Percentiles rank a stretch among this genome's conserved stretches.
Evolutionary conservation across 2,888 invertebrate genomes (phyloP).

Genomic region (Sialis fuliginosa): DNA sequence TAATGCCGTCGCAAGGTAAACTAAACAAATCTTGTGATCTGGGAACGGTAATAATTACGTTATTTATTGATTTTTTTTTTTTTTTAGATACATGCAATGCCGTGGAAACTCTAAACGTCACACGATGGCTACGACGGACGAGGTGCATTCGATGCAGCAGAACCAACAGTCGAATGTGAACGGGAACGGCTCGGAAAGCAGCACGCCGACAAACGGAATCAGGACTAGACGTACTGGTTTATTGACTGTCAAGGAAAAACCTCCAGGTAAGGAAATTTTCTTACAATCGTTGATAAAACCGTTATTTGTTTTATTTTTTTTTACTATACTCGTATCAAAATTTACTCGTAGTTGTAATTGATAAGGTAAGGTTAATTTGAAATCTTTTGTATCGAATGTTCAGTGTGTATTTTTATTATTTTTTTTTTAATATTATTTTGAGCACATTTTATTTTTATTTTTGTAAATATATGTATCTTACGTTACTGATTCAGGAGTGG

Average conservation of each 20-base stretch:
- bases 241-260: conserved; percentile 70
- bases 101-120: conserved; percentile 61
- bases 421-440: too few relatives aligned
- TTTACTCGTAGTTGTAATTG: too few relatives aligned
- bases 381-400: too few relatives aligned
- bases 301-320: too few relatives aligned
- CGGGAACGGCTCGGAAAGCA: conserved; percentile 24
- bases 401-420: too few relatives aligned
- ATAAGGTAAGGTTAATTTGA: too few relatives aligned
- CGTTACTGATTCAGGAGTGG: too few relatives aligned
- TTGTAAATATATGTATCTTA: too few relatives aligned
- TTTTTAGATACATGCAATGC: conserved; percentile 53
- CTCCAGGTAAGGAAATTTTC: conserved; percentile 48
- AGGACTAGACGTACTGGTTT: conserved; percentile 67
- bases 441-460: too few relatives aligned
- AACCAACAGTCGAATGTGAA: conserved; percentile 15
- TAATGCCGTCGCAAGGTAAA: conserved; percentile 30
- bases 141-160: conserved; percentile 28
- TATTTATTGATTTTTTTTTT: not conserved
- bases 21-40: not conserved
- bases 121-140: conserved; percentile 61
- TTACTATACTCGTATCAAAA: too few relatives aligned
- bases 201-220: conserved; percentile 33
- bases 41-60: not conserved
- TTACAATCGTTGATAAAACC: too few relatives aligned